Conservation (phyloP, 2,113 vertebrate species). For the Martes martes region DNA sequence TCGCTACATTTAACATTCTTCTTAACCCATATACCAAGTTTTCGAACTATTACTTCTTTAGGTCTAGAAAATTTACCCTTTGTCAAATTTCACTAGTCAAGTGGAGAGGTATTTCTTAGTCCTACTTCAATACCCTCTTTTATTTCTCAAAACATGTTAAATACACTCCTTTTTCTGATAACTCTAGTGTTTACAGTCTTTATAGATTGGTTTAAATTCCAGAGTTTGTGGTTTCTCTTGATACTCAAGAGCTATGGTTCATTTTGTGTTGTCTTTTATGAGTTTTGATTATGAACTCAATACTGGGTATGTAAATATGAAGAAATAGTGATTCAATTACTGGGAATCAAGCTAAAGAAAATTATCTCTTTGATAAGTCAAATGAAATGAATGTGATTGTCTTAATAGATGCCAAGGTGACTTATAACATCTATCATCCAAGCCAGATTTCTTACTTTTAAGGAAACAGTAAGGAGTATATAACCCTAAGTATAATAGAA, state of each 20-base stretch:
- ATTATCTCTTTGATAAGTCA: not conserved
- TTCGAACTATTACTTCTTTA: not conserved
- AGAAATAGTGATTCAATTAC: not conserved
- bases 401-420: not conserved
- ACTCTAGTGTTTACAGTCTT: not conserved
- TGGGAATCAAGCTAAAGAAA: not conserved
- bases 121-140: not conserved
- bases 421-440: not conserved
- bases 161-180: not conserved
- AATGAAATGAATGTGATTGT: not conserved
- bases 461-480: not conserved
- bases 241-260: not conserved
- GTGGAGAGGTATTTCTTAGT: not conserved
- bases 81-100: not conserved
- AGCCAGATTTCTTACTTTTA: not conserved
- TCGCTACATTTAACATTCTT: not conserved
- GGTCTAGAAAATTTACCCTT: not conserved
- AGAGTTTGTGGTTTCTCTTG: not conserved
- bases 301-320: not conserved
- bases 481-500: not conserved
- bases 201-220: not conserved
- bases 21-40: not conserved
- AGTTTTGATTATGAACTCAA: not conserved
- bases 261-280: not conserved
- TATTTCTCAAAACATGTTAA: not conserved